phyloP scores from a whole-genome alignment of 2,797 vertebrate species.

The Fistularia tabacaria region DNA sequence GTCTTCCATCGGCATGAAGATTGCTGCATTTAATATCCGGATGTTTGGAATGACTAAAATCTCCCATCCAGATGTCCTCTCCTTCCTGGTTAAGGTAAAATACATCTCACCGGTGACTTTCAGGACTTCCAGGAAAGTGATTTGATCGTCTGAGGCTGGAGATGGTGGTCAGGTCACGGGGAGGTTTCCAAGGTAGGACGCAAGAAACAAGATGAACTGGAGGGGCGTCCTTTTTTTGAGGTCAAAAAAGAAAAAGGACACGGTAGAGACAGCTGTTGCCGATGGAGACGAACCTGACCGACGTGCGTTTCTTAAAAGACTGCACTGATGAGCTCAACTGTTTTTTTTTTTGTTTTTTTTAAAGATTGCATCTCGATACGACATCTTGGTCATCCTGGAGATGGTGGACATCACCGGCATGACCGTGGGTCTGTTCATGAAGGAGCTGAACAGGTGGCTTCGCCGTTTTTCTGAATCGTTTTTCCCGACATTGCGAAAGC shows the following conservation, averaged over 20 bases:
- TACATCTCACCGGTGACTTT: neutral
- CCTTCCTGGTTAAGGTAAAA: constrained; percentile 61
- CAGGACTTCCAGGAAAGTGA: too few relatives aligned
- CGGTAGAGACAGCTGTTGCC: too few relatives aligned
- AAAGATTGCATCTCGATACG: constrained; percentile 66
- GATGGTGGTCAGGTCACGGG: too few relatives aligned
- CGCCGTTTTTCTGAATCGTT: neutral
- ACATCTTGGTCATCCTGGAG: constrained; percentile 67
- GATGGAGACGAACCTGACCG: too few relatives aligned
- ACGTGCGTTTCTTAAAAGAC: too few relatives aligned
- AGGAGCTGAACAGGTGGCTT: constrained; percentile 61
- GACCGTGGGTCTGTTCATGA: constrained; percentile 46
- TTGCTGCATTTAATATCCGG: constrained; percentile 51
- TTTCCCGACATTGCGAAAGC: neutral
- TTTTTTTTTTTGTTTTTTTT: constrained; percentile 5
- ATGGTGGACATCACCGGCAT: constrained; percentile 58
- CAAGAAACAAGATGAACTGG: too few relatives aligned
- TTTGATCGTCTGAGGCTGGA: too few relatives aligned
- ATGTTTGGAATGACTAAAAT: constrained; percentile 62
- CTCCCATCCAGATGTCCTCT: constrained; percentile 44
- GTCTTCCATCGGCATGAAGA: constrained; percentile 46
- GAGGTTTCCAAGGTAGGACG: too few relatives aligned
- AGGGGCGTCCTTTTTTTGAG: too few relatives aligned
- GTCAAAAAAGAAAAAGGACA: too few relatives aligned
- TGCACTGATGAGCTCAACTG: too few relatives aligned